Evolutionary conservation across 2,113 vertebrate species (phyloP), one percentile per base, ranked within the genome.

Genomic region (Psettodes erumei): DNA sequence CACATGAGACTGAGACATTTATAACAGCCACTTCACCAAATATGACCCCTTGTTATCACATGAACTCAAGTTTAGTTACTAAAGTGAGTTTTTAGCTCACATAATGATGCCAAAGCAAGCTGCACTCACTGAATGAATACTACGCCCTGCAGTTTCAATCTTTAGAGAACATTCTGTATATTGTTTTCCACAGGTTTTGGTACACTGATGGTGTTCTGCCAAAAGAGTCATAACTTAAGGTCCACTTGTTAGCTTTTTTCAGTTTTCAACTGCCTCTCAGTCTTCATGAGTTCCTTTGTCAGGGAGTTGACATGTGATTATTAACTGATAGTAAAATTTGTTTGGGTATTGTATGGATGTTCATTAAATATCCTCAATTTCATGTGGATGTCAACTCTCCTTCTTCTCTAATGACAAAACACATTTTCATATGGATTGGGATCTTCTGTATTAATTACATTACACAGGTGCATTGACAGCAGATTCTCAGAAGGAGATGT

Each of bases 381-480:
- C 15, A 30, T 40, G 38, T 73, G 56, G 58, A 43, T n/a, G 30
- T 51, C 71, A 42, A 7, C 50, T 43, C 25, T 60, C 38, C 27
- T 45, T 33, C 11, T 16, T 25, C n/a, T n/a, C 30, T 38, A 47
- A 54, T 51, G 32, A 65, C 62, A 77, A 82, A 83, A 71, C 51
- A 63, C 54, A 61, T 51, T 83, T 94, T 94, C 94, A 93, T 93
- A 89, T 87, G 89, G 92, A 93, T 94, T 93, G 87, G 90, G 88
- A 90, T 94, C 88, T 82, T 94, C 93, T 94, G 94, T 94, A 94
- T 95, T 95, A 96, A 96, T 96, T 94, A 96, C 88, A 91, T 95
- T 94, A 94, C n/a, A n/a, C n/a, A n/a, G n/a, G n/a, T n/a, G n/a
- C n/a, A 8, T 59, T 81, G 33, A 23, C 60, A 58, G 21, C 28